A percentile compares a stretch with the other conserved stretches of the same genome.
Conservation (phyloP, 2,888 invertebrate species). For the Lepetodrilus schrolli region DNA sequence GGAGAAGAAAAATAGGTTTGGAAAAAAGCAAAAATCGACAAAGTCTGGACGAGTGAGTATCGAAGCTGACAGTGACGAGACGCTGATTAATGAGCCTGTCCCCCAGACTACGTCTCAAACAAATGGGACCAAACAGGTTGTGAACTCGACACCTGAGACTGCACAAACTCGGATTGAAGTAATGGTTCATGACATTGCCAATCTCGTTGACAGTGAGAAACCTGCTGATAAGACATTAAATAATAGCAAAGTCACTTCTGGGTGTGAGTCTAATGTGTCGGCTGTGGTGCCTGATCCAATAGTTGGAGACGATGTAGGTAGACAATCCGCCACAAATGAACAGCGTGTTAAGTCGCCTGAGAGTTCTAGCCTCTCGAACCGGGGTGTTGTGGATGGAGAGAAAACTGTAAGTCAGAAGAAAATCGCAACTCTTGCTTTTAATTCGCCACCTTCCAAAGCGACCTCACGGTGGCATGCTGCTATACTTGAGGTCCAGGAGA, state of each 20-base stretch:
- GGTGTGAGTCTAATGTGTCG: no score
- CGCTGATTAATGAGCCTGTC: neutral
- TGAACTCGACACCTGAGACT: neutral
- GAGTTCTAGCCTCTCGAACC: neutral
- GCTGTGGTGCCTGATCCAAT: neutral
- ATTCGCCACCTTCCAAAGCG: neutral
- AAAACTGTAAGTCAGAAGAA: neutral
- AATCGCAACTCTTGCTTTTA: neutral
- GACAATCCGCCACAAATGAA: neutral
- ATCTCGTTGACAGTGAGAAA: neutral
- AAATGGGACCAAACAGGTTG: no score
- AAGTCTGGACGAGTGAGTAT: neutral
- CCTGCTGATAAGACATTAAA: neutral
- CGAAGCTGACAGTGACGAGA: constrained; percentile 9
- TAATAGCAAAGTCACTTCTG: no score
- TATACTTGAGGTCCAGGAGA: constrained; percentile 23
- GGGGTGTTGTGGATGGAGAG: neutral
- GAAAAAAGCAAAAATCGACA: neutral
- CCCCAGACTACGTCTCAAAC: neutral
- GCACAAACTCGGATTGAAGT: constrained; percentile 6
- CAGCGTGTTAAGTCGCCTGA: neutral
- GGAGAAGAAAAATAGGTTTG: constrained; percentile 19
- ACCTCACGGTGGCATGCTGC: neutral
- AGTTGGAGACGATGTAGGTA: neutral
- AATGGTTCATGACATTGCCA: neutral